These are phyloP conservation scores for Tetrax tetrax DNA, from an alignment of 2,113 vertebrate genomes.

Conservation along the genomic window DNA sequence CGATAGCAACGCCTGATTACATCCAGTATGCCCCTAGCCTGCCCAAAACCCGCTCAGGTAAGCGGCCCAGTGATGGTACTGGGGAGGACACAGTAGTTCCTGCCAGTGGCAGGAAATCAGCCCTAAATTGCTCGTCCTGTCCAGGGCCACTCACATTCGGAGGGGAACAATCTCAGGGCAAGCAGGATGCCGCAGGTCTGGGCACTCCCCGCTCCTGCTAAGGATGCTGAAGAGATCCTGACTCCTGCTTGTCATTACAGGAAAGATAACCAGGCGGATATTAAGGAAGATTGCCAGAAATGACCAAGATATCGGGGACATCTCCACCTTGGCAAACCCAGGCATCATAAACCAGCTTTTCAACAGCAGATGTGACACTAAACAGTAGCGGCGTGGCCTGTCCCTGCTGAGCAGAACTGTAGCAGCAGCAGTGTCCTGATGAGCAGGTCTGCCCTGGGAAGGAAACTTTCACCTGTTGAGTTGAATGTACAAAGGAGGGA, in stretches of 20 bases:
- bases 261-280: constrained; percentile 95
- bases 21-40: constrained; percentile 94
- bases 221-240: background rate
- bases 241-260: constrained; percentile 62
- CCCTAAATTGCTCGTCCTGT: no score
- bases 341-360: constrained; percentile 89
- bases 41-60: constrained; percentile 98
- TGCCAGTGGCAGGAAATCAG: background rate
- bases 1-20: constrained; percentile 95
- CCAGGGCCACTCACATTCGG: background rate
- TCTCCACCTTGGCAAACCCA: constrained; percentile 90
- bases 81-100: background rate
- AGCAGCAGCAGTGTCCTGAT: background rate
- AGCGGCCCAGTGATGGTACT: background rate
- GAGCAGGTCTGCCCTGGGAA: background rate
- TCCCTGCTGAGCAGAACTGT: background rate
- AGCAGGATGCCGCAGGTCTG: background rate
- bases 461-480: background rate
- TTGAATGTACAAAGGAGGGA: constrained; percentile 10
- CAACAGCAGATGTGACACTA: constrained; percentile 81
- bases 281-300: constrained; percentile 91
- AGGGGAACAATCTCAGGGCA: background rate
- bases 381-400: constrained; percentile 65
- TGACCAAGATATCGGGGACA: constrained; percentile 89
- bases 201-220: background rate